Evolutionary conservation across 2,888 invertebrate genomes (phyloP).

Genomic region (Troides aeacus): DNA sequence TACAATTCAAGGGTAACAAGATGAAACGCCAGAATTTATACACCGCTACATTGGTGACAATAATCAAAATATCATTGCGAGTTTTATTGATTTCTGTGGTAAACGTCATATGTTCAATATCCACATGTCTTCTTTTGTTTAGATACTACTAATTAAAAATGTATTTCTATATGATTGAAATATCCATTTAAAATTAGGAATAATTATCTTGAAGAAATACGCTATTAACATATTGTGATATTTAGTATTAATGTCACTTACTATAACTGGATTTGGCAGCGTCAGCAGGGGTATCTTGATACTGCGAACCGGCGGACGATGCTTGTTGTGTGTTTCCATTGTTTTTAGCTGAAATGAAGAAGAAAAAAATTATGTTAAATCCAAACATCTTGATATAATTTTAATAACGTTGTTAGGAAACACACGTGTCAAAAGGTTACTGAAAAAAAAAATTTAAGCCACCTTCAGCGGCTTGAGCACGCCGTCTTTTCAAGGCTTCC

Average conservation of each 20-base stretch:
- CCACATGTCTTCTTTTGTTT: too few species aligned
- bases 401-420: neutral
- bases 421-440: neutral
- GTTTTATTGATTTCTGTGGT: constrained; percentile 1
- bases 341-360: constrained; percentile 58
- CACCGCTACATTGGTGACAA: neutral
- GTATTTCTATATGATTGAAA: too few species aligned
- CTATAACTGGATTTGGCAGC: constrained; percentile 62
- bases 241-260: constrained; percentile 42
- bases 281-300: constrained; percentile 42
- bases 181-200: too few species aligned
- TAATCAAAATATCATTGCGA: neutral
- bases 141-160: too few species aligned
- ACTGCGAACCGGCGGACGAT: constrained; percentile 41
- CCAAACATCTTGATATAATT: neutral
- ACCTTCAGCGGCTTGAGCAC: constrained; percentile 84
- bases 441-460: neutral
- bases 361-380: neutral
- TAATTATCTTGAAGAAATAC: neutral
- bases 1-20: constrained; percentile 15
- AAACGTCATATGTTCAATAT: neutral
- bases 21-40: constrained; percentile 2
- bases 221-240: neutral
- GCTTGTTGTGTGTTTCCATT: constrained; percentile 43
- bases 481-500: constrained; percentile 85